phyloP scores from a whole-genome alignment of 1,140 invertebrate species.

The Diorhabda elongata region DNA sequence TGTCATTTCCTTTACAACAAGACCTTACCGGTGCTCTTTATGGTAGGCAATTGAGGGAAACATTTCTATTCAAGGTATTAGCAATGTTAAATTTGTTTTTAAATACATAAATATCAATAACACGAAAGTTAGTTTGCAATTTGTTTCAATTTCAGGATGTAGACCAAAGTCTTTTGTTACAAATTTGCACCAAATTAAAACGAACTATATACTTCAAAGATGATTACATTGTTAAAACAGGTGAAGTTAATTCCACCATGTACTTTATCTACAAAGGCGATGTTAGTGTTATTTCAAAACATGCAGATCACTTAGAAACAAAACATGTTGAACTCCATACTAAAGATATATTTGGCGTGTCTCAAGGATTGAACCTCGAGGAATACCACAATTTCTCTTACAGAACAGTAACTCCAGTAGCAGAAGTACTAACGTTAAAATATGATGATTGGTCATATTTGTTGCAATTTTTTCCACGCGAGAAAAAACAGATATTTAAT shows the following conservation, averaged over 20 bases:
- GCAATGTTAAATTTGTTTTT: not conserved
- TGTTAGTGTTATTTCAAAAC: conserved; percentile 11
- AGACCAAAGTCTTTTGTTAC: conserved; percentile 8
- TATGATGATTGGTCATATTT: conserved; percentile 12
- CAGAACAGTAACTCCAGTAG: not conserved
- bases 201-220: conserved; percentile 1
- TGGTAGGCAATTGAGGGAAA: conserved; percentile 4
- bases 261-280: conserved; percentile 13
- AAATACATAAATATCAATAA: not conserved
- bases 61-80: conserved; percentile 16
- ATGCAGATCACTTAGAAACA: not conserved
- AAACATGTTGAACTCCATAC: conserved; percentile 5
- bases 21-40: conserved; percentile 11
- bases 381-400: conserved; percentile 9
- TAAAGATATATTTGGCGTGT: conserved; percentile 15
- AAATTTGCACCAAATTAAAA: conserved; percentile 14
- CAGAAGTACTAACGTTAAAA: conserved; percentile 11
- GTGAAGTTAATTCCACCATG: conserved; percentile 10
- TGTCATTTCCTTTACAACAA: conserved; percentile 5
- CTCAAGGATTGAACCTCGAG: conserved; percentile 10
- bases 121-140: not conserved
- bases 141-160: conserved; percentile 23
- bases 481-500: conserved; percentile 6
- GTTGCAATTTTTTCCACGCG: conserved; percentile 10
- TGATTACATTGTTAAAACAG: conserved; percentile 12